Base-by-base conservation (phyloP, 1,140 invertebrate genomes). In the Oppia nitens region DNA sequence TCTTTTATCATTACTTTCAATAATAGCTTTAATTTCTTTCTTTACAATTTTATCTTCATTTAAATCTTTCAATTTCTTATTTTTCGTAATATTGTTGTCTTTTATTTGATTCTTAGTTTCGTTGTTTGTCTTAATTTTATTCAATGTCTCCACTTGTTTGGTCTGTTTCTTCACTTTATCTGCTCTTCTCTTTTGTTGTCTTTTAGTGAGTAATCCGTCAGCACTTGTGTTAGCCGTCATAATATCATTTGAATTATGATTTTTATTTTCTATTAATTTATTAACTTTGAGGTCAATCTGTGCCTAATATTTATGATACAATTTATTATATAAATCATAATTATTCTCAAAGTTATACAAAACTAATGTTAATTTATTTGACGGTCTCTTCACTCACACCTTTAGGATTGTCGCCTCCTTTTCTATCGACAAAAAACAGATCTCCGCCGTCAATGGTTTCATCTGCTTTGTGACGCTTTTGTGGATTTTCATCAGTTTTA, bases 401-500 rank as follows among this genome's bases (percentile, higher is more conserved):
- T 40, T 40, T 40, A 9, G 32, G 6, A 17, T 9, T 17, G 32
- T 40, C 17, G 17, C 17, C 32, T 40, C 53, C 53, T 25, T 55
- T 55, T 2, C 12, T 32, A 45, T 55, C 53, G 14, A 57, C 23
- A 21, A 57, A 27, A 28, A 47, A 57, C 6, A 49, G 9, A 50
- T 48, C 24, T 24, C 50, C 26, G 23, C 50, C 21, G 14, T 52
- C 23, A 4, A 14, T 24, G 26, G 2, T 28, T 28, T 14, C n/a
- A 27, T 59, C 27, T n/a, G 53, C 3, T 56, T 27, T 24, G 11
- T 28, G n/a, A 3, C 32, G 24, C 26, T 53, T 53, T 14, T 40
- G 20, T 53, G 49, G 20, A 51, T 60, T 47, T 47, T 48, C 47
- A 47, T 53, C 59, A 20, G 32, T 27, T 29, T 26, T 21, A 61